Conservation (phyloP, 2,888 invertebrate species). For the Spialia ferax region DNA sequence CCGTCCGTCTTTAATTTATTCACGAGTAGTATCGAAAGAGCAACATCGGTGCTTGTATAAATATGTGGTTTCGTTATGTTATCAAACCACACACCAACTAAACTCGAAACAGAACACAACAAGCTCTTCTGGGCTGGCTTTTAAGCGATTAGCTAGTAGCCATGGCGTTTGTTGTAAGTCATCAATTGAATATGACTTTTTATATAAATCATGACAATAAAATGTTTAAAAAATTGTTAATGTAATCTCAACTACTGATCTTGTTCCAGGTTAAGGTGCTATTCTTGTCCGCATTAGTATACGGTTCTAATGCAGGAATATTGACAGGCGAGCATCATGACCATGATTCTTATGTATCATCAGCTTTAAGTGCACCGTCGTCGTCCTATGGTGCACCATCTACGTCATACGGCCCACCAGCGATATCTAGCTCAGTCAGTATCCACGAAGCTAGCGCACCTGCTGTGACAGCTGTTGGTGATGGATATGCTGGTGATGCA, state of each 20-base stretch:
- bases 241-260: no score
- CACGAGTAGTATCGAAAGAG: conserved; percentile 66
- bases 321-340: conserved; percentile 59
- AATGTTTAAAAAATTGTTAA: no score
- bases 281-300: conserved; percentile 70
- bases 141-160: conserved; percentile 83
- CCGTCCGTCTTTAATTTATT: conserved; percentile 56
- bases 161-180: conserved; percentile 85
- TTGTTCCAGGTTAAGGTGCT: conserved; percentile 76
- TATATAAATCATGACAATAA: not conserved
- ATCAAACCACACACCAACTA: conserved; percentile 73
- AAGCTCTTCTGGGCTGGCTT: conserved; percentile 71
- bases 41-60: conserved; percentile 72
- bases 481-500: conserved; percentile 39
- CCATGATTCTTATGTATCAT: conserved; percentile 68
- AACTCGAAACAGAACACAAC: conserved; percentile 78
- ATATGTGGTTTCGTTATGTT: conserved; percentile 69
- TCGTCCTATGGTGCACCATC: conserved; percentile 74
- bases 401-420: conserved; percentile 62
- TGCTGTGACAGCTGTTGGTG: conserved; percentile 38
- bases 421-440: conserved; percentile 39
- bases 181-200: conserved; percentile 45
- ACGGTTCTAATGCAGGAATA: conserved; percentile 67
- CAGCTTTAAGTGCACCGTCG: conserved; percentile 70
- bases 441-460: conserved; percentile 43